phyloP scores from a whole-genome alignment of 2,797 vertebrate genomes.

The Squalus acanthias region DNA sequence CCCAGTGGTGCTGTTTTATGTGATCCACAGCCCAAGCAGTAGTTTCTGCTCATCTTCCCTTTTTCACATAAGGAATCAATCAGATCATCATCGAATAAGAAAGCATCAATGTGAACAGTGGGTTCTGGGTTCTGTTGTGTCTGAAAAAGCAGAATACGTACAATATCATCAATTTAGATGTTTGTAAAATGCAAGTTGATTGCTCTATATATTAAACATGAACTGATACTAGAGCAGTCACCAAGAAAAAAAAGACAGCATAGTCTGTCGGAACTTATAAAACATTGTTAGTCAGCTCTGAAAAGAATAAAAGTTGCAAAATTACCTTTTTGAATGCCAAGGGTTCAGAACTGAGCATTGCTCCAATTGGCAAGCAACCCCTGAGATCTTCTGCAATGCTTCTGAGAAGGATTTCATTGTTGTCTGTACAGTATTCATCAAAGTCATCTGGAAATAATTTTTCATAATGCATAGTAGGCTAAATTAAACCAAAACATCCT shows the following conservation, averaged over 20 bases:
- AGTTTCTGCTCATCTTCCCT: slow-evolving; percentile 79
- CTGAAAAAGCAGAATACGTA: slow-evolving; percentile 52
- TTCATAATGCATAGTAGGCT: neutral
- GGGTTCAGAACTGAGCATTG: slow-evolving; percentile 69
- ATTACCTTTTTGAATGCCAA: slow-evolving; percentile 66
- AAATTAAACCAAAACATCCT: neutral
- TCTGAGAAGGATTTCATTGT: slow-evolving; percentile 56
- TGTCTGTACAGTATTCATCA: slow-evolving; percentile 58
- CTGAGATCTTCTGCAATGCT: slow-evolving; percentile 78
- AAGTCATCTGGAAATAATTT: slow-evolving; percentile 54
- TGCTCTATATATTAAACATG: neutral
- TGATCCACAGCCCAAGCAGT: slow-evolving; percentile 78
- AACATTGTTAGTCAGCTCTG: neutral
- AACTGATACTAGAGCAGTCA: neutral
- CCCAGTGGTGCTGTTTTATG: slow-evolving; percentile 71
- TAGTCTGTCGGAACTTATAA: neutral
- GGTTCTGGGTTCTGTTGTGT: slow-evolving; percentile 64
- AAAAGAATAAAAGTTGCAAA: neutral
- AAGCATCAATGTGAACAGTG: slow-evolving; percentile 77
- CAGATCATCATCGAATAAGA: slow-evolving; percentile 82
- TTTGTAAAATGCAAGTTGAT: neutral
- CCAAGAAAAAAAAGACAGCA: neutral
- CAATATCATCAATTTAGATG: neutral
- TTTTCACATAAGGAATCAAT: slow-evolving; percentile 79
- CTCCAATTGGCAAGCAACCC: slow-evolving; percentile 62